Percentiles rank a stretch among this genome's conserved stretches.
These are phyloP conservation scores for Eupithecia subumbrata DNA, from an alignment of 2,888 invertebrate genomes.

Conservation along the genomic window DNA sequence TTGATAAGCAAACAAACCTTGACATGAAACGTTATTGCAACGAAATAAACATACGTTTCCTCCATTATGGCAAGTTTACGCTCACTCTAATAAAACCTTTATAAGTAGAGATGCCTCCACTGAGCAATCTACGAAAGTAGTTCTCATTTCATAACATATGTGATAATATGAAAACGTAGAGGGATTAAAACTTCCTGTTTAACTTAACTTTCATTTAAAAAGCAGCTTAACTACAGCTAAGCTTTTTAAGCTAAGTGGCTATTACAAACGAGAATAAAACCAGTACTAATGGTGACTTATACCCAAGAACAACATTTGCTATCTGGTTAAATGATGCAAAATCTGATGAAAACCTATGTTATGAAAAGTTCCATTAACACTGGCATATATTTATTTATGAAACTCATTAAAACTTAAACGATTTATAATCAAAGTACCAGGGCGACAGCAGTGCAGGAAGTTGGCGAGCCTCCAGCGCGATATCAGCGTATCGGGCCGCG, in stretches of 20 bases:
- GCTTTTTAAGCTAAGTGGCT: background rate
- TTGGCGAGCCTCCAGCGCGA: constrained; percentile 53
- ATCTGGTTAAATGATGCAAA: background rate
- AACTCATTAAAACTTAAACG: constrained; percentile 22
- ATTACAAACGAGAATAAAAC: background rate
- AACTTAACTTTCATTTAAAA: background rate
- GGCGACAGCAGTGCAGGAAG: constrained; percentile 48
- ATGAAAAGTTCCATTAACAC: background rate
- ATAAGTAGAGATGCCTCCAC: background rate
- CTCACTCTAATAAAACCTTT: constrained; percentile 1
- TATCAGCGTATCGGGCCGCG: constrained; percentile 39
- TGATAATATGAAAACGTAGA: background rate
- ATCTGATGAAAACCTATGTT: background rate
- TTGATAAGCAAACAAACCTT: constrained; percentile 28
- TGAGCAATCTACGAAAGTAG: constrained; percentile 2
- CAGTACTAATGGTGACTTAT: background rate
- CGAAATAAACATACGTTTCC: constrained; percentile 16
- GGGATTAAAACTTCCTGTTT: background rate
- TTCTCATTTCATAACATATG: background rate
- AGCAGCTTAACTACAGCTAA: background rate
- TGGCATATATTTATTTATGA: constrained; percentile 13
- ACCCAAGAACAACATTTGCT: background rate
- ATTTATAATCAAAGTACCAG: constrained; percentile 46
- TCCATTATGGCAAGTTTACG: constrained; percentile 10
- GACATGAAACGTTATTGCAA: constrained; percentile 17